Base-by-base conservation (phyloP, 2,113 vertebrate genomes). In the Nipponia nippon region DNA sequence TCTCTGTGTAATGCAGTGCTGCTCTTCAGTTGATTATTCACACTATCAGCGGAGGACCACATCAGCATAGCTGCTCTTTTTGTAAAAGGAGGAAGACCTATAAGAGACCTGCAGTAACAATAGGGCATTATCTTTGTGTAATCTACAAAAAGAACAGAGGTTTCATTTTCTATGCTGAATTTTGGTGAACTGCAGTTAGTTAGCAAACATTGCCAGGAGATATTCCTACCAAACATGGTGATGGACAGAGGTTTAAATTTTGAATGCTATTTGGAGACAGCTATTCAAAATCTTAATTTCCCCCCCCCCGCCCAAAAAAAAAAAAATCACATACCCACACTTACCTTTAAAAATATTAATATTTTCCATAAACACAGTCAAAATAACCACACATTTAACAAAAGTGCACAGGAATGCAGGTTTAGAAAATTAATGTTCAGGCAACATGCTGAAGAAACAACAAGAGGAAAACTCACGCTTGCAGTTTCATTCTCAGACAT, bases 301-400 rank as follows among this genome's bases (percentile, higher is more conserved):
- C 11, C 4, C 16, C 10, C 5, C 5, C 11, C 4, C 19, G 17
- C 1, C n/a, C n/a, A n/a, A n/a, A n/a, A n/a, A n/a, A 42, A 16
- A 10, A 23, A 86, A 52, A 50, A 21, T 5, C 23, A 46, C 14
- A 61, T 50, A 21, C 7, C 11, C 16, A 56, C 12, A 36, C 21
- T 58, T 75, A 78, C 30, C 91, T 81, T 90, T 66, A 53, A 67
- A 95, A 62, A 47, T 38, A 77, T 22, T 52, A 80, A 5, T 55
- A 52, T 58, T 93, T 89, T 73, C 36, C 23, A 61, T 90, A 71
- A 70, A 90, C 19, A 55, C 34, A 63, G 18, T 55, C 16, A 83
- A 69, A 56, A 5, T 77, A 83, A 56, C 10, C 10, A 76, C 8
- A 38, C 21, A 44, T 20, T 55, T 69, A 44, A 44, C 10, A 75